Percentiles rank a stretch among this genome's conserved stretches.
Conservation (phyloP, 2,888 invertebrate species). For the Ophion ellenae region DNA sequence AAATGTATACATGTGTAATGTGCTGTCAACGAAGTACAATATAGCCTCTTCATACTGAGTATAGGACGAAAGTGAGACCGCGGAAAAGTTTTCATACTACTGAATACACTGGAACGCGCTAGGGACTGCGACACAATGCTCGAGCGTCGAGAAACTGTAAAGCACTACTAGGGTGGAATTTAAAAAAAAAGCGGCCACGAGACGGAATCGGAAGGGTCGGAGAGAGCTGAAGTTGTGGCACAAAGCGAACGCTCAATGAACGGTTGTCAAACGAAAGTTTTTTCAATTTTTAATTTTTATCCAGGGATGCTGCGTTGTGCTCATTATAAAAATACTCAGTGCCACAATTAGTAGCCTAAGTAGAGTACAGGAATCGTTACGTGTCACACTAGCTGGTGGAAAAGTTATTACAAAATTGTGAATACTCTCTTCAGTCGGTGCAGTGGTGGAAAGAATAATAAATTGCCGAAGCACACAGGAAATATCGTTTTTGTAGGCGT, state of each 20-base stretch:
- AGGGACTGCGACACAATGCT: slow-evolving; percentile 45
- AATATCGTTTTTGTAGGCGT: too few relatives aligned
- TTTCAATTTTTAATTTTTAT: background rate
- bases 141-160: slow-evolving; percentile 12
- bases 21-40: slow-evolving; percentile 13
- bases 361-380: background rate
- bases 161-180: slow-evolving; percentile 3
- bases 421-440: too few relatives aligned
- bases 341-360: background rate
- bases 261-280: background rate
- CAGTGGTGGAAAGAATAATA: too few relatives aligned
- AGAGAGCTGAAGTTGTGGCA: slow-evolving; percentile 4
- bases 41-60: background rate
- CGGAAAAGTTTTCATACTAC: slow-evolving; percentile 31
- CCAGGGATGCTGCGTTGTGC: background rate
- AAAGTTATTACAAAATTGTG: too few relatives aligned
- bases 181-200: background rate
- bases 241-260: background rate
- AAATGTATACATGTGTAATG: background rate
- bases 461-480: too few relatives aligned
- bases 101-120: slow-evolving; percentile 31
- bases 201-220: background rate
- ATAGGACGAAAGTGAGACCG: background rate
- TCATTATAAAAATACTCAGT: background rate
- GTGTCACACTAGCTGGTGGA: background rate